Conservation (phyloP, 2,797 vertebrate species). For the Adrianichthys oophorus region DNA sequence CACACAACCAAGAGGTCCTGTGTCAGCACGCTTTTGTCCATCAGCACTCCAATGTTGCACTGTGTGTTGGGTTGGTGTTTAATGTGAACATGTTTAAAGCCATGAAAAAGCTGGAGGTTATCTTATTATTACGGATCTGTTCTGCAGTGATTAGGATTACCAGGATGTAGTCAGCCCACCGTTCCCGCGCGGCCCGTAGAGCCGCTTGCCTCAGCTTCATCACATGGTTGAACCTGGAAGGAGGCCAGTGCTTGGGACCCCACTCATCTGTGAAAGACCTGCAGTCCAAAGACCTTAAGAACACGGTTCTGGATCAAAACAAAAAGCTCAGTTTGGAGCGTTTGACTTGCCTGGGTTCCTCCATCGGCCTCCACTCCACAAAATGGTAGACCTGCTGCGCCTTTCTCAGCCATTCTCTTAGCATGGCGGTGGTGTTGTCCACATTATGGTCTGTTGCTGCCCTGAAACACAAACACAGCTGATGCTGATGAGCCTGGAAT, state of each 20-base stretch:
- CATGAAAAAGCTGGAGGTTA: neutral
- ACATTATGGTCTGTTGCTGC: constrained; percentile 91
- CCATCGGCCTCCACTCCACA: constrained; percentile 95
- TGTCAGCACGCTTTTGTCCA: too few species aligned
- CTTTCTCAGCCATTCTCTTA: constrained; percentile 90
- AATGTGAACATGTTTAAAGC: too few species aligned
- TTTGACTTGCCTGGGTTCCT: constrained; percentile 84
- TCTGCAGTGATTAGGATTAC: constrained; percentile 64
- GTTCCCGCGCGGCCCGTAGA: constrained; percentile 86
- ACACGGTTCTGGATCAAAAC: neutral
- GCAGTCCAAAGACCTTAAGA: constrained; percentile 2
- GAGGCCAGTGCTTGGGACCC: constrained; percentile 94
- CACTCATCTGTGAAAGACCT: constrained; percentile 94
- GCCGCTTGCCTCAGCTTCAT: constrained; percentile 95
- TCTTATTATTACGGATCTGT: neutral
- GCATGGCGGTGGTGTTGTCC: constrained; percentile 91
- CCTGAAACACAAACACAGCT: constrained; percentile 73
- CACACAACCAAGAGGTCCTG: too few species aligned
- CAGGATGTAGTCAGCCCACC: constrained; percentile 95
- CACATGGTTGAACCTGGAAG: constrained; percentile 89
- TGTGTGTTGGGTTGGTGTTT: neutral
- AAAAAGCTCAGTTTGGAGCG: too few species aligned
- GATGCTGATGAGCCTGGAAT: constrained; percentile 4
- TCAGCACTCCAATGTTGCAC: too few species aligned
- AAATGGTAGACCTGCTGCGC: constrained; percentile 89